Base-by-base conservation (phyloP, 2,113 vertebrate species). In the Crotalus viridis region DNA sequence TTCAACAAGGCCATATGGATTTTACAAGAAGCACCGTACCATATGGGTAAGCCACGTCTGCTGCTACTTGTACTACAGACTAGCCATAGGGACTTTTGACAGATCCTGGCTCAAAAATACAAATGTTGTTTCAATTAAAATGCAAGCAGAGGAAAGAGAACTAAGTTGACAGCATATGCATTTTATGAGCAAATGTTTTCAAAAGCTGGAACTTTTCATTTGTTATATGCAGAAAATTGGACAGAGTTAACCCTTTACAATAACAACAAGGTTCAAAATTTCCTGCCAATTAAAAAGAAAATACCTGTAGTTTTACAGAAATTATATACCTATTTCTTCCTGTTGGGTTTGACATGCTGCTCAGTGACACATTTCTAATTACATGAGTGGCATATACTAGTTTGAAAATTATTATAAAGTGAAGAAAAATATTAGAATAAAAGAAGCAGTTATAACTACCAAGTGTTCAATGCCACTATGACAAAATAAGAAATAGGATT, bases 1-100 rank as follows among this genome's bases (percentile, higher is more conserved):
- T 98, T 98, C 98, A 98, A 98, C 98, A 98, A 98, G 97, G 98
- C 98, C 99, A 99, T 99, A 99, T 99, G 99, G 98, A 98, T 99
- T 99, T 98, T 98, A 99, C 98, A 98, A 98, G 98, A 98, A 98
- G 98, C 96, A 95, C 96, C 91, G 94, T 98, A 98, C 98, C 99
- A 99, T 99, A 99, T 99, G 99, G 98, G 98, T 97, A 98, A 98
- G 98, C 98, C 97, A 97, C 97, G 98, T 98, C 99, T 99, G 98
- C 98, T 98, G 98, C 97, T 98, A 97, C 98, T 97, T 98, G 97
- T 98, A 97, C 98, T 97, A 96, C 97, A 98, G 98, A 97, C 98
- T 97, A 98, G 98, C 98, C 98, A 98, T 96, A 95, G 98, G 98
- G 98, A 98, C 97, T 98, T 98, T 97, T 98, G 97, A 98, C 97